Evolutionary conservation across 2,888 invertebrate species (phyloP).

Genomic region (Cremastinae sp.): DNA sequence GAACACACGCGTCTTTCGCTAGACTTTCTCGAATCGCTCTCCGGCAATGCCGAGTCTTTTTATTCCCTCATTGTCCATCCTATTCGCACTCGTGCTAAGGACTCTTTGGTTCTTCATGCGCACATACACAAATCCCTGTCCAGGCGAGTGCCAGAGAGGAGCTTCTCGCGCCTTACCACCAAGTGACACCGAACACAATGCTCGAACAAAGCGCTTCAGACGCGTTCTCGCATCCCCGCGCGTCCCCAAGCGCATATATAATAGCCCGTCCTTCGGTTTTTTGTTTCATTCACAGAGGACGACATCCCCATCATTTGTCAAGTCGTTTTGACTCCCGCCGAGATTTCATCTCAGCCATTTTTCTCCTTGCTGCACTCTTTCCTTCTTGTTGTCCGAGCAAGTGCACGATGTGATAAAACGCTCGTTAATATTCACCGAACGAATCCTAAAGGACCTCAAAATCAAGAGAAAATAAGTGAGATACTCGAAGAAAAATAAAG

Average conservation of each 20-base stretch:
- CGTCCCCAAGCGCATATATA: conserved; percentile 1
- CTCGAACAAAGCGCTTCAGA: conserved; percentile 76
- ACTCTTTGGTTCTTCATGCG: neutral
- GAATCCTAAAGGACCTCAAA: no score
- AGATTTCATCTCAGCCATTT: conserved; percentile 78
- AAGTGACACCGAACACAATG: conserved; percentile 79
- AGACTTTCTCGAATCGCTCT: conserved; percentile 18
- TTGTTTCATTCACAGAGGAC: conserved; percentile 77
- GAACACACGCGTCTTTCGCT: no score
- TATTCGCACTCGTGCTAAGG: conserved; percentile 28
- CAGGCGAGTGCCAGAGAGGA: conserved; percentile 3
- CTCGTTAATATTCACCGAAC: neutral
- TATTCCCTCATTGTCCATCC: conserved; percentile 35
- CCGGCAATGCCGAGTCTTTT: conserved; percentile 19
- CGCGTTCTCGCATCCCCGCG: conserved; percentile 53
- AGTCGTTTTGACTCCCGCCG: conserved; percentile 75
- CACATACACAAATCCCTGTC: conserved; percentile 63
- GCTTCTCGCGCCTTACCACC: conserved; percentile 68
- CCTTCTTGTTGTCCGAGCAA: conserved; percentile 14
- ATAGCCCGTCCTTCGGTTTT: conserved; percentile 62
- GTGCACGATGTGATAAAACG: conserved; percentile 11
- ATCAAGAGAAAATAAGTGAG: no score
- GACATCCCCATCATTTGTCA: conserved; percentile 78
- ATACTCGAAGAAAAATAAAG: no score
- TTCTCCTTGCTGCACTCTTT: conserved; percentile 65